phyloP scores from a whole-genome alignment of 1,140 invertebrate species.

The Scylla paramamosain region DNA sequence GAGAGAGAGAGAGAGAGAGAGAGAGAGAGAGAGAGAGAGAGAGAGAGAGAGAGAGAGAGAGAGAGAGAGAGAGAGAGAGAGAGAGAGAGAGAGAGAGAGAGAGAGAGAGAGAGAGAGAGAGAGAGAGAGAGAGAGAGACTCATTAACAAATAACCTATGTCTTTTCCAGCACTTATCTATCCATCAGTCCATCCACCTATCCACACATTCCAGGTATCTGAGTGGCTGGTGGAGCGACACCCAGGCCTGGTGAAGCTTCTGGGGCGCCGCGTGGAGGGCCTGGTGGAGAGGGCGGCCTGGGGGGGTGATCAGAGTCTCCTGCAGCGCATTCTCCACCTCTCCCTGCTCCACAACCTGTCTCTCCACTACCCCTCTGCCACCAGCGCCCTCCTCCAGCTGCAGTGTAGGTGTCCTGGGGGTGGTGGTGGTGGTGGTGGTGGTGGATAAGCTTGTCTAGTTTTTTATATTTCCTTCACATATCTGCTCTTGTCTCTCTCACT shows the following conservation, averaged over 20 bases:
- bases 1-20: too few species aligned
- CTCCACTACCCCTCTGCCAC: not conserved
- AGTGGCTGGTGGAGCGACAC: conserved; percentile 12
- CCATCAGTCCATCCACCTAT: not conserved
- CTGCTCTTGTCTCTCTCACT: not conserved
- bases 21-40: too few species aligned
- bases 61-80: too few species aligned
- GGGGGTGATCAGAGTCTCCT: not conserved
- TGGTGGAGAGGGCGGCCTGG: conserved; percentile 33
- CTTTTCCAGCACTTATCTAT: not conserved
- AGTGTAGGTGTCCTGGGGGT: conserved; percentile 12
- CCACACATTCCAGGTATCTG: not conserved
- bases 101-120: too few species aligned
- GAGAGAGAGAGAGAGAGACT: too few species aligned
- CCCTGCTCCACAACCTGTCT: not conserved
- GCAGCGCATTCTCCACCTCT: conserved; percentile 14
- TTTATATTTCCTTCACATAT: not conserved
- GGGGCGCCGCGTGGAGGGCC: not conserved
- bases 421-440: not conserved
- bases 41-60: too few species aligned
- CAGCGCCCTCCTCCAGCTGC: not conserved
- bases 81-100: too few species aligned
- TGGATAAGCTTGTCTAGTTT: not conserved
- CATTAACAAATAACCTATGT: too few species aligned
- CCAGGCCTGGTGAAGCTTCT: not conserved